phyloP scores from a whole-genome alignment of 2,797 vertebrate species.

The Myiotriccus ornatus region DNA sequence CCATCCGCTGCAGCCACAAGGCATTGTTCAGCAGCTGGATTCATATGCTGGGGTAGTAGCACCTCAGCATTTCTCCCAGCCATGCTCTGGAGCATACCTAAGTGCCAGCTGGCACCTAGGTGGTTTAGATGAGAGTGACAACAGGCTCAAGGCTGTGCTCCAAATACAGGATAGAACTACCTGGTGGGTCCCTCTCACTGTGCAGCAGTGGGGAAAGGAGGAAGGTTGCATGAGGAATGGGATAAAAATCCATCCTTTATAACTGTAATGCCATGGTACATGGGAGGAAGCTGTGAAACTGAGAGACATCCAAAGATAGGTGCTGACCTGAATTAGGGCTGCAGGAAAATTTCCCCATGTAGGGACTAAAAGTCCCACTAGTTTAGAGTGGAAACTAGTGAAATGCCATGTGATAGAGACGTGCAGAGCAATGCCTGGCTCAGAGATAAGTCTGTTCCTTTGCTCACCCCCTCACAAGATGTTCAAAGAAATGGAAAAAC shows the following conservation, averaged over 20 bases:
- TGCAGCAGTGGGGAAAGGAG: neutral
- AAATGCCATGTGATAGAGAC: neutral
- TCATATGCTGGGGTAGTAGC: accelerated
- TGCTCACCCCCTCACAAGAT: conserved; percentile 62
- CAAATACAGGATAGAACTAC: neutral
- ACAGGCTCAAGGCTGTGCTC: neutral
- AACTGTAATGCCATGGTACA: neutral
- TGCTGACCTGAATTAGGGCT: conserved; percentile 31
- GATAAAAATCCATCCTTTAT: neutral
- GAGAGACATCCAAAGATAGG: neutral
- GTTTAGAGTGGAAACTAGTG: conserved; percentile 41
- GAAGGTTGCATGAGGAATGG: neutral
- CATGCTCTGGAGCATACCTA: neutral
- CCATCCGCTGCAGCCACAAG: accelerated
- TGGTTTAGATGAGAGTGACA: neutral
- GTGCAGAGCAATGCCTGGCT: conserved; percentile 20
- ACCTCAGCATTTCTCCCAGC: neutral
- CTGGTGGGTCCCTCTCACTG: neutral
- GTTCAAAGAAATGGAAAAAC: conserved; percentile 69
- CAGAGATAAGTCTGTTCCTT: conserved; percentile 43
- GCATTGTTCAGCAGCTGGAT: neutral
- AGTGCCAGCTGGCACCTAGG: neutral
- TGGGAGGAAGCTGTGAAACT: neutral
- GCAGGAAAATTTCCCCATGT: conserved; percentile 39
- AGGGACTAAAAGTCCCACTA: conserved; percentile 24